Base-by-base conservation (phyloP, 1,140 invertebrate species). In the Thereuonema tuberculata region DNA sequence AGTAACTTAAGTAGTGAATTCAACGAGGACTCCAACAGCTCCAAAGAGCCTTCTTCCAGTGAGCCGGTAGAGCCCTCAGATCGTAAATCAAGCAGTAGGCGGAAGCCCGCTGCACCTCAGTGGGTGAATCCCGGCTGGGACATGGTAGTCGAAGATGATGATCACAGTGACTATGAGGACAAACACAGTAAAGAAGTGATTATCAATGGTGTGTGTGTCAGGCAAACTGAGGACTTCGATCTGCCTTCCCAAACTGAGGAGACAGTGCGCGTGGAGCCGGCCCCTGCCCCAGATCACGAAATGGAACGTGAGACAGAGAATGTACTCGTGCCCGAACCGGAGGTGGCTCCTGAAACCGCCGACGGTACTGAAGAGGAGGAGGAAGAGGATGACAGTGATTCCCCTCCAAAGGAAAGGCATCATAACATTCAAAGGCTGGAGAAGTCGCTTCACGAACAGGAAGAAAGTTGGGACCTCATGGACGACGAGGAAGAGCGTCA, bases 41-140 rank as follows among this genome's bases (percentile, higher is more conserved):
- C 27, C 15, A 60, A 53, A 25, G 57, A 50, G 46, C 12, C 14
- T 17, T 29, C 5, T 26, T 3, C 25, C 5, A 37, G 3, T 28
- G 57, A 20, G n/a, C 28, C 21, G 66, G 24, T 59, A 67, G 2
- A 68, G 67, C 54, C 74, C 65, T 5, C 70, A 52, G 73, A 74
- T 64, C 72, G 72, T 29, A 73, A 74, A 61, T 69, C 70, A 63
- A 77, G 70, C 67, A 76, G 74, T 52, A 73, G 93, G 60, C 78
- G 93, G 59, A 98, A 97, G 76, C 88, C 93, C 0, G 90, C 90
- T 0, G 90, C 91, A 27, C 94, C 94, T 0, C 92, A 97, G 74
- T 95, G 93, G 89, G 91, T 97, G 0, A 94, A 94, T 72, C 93
- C 90, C 1, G 89, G 92, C 56, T 87, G 88, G 82, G 83, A 89